These are phyloP conservation scores for mouse (Mus musculus) DNA, from an alignment of 2,113 vertebrate species.

Conservation along the genomic window DNA sequence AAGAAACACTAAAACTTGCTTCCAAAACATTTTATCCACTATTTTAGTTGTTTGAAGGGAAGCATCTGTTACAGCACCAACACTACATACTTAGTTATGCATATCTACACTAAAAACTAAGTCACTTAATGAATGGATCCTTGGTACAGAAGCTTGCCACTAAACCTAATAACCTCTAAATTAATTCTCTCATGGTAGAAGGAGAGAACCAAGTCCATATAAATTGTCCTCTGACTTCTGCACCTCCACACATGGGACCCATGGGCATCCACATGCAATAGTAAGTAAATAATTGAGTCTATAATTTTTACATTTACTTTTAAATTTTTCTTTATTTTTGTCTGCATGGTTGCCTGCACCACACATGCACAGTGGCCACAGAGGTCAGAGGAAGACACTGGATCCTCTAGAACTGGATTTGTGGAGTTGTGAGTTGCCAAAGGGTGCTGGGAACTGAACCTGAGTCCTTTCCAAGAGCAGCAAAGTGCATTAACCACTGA, in stretches of 20 bases:
- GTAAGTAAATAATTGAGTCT: not conserved
- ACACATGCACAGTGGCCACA: not conserved
- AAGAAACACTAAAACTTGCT: not conserved
- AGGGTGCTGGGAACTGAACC: not conserved
- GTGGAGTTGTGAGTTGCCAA: not conserved
- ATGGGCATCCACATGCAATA: not conserved
- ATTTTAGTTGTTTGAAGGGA: not conserved
- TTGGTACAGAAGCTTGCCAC: not conserved
- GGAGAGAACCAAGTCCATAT: not conserved
- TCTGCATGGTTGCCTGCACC: not conserved
- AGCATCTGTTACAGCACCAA: not conserved
- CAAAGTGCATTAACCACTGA: not conserved
- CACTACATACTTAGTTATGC: not conserved
- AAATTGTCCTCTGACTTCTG: not conserved
- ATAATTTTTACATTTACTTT: not conserved
- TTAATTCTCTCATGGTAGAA: not conserved
- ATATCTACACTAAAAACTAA: not conserved
- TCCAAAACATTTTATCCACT: conserved; percentile 35
- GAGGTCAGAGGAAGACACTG: not conserved
- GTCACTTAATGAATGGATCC: not conserved
- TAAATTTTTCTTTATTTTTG: not conserved
- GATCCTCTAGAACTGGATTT: not conserved
- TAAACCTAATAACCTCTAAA: not conserved
- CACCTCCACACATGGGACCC: not conserved
- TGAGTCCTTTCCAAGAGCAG: not conserved